These are phyloP conservation scores for Lathamus discolor DNA, from an alignment of 2,113 vertebrate genomes.

Conservation along the genomic window DNA sequence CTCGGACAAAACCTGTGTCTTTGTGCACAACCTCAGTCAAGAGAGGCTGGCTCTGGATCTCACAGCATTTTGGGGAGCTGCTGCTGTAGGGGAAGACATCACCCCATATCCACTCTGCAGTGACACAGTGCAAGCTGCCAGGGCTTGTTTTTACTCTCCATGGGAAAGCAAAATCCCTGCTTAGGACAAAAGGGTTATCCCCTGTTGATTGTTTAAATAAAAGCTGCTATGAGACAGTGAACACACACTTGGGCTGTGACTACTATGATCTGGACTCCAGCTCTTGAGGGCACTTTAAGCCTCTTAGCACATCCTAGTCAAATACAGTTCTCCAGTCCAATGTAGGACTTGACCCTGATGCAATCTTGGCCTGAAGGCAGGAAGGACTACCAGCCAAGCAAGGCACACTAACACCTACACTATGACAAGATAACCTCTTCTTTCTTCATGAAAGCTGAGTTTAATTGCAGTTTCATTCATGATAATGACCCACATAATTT, in stretches of 20 bases:
- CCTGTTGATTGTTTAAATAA: background rate
- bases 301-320: background rate
- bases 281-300: background rate
- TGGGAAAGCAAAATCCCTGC: background rate
- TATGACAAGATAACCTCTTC: constrained; percentile 32
- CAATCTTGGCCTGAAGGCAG: background rate
- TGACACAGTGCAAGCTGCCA: rapidly evolving
- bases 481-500: constrained; percentile 68
- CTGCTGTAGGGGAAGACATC: background rate
- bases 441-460: constrained; percentile 16
- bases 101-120: background rate
- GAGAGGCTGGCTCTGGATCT: background rate
- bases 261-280: background rate
- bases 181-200: background rate
- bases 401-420: background rate
- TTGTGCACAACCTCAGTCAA: background rate
- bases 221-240: background rate
- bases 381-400: background rate
- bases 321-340: background rate
- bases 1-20: background rate
- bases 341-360: background rate
- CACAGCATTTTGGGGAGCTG: background rate
- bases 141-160: background rate
- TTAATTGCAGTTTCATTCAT: constrained; percentile 58
- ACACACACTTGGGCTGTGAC: background rate